Percentiles rank a stretch among this genome's conserved stretches.
Evolutionary conservation across 2,113 vertebrate genomes (phyloP).

Genomic region (Riparia riparia): DNA sequence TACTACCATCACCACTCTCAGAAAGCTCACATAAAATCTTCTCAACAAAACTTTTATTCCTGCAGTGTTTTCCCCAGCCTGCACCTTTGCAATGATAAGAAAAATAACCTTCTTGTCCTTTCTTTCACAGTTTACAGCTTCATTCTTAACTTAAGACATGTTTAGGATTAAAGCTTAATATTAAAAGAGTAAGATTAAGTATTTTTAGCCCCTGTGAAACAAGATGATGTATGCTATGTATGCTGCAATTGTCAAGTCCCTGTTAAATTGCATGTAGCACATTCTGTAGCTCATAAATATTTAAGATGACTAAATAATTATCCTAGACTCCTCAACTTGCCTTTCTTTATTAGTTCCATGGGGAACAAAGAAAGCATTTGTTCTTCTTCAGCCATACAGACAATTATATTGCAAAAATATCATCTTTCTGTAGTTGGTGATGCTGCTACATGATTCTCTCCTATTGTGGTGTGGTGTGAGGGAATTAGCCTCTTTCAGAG

Average conservation of each 20-base stretch:
- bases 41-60: background rate
- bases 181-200: constrained; percentile 54
- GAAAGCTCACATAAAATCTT: background rate
- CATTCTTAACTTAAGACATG: constrained; percentile 16
- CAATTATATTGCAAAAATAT: constrained; percentile 71
- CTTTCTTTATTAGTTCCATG: constrained; percentile 74
- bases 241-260: constrained; percentile 73
- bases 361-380: constrained; percentile 71
- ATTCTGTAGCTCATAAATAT: constrained; percentile 80
- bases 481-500: constrained; percentile 10
- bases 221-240: constrained; percentile 76
- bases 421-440: constrained; percentile 11
- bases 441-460: background rate
- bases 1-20: background rate
- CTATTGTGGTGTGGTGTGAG: background rate
- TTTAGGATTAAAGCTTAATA: constrained; percentile 66
- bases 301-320: constrained; percentile 81
- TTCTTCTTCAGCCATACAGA: constrained; percentile 69
- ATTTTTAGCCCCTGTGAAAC: constrained; percentile 75
- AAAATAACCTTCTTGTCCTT: background rate
- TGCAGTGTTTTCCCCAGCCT: background rate
- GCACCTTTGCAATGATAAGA: background rate
- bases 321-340: constrained; percentile 61
- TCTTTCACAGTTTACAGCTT: background rate
- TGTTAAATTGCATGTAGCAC: constrained; percentile 77